phyloP scores from a whole-genome alignment of 2,113 vertebrate genomes.

The Triplophysa siluroides region DNA sequence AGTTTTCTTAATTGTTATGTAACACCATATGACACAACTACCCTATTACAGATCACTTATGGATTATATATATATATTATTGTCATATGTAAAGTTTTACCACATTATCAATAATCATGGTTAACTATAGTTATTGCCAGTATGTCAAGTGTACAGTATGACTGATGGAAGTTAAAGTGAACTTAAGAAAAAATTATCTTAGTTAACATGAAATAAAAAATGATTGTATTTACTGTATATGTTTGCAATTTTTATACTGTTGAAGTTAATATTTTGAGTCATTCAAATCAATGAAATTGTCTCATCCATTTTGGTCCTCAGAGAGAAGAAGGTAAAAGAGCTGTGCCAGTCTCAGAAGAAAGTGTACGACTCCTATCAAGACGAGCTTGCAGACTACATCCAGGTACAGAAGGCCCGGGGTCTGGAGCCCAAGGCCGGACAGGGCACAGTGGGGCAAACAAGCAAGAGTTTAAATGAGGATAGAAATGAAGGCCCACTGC shows the following conservation, averaged over 20 bases:
- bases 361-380: constrained; percentile 76
- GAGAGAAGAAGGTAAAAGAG: constrained; percentile 73
- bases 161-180: no score
- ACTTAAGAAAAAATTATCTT: no score
- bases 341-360: constrained; percentile 77
- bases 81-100: no score
- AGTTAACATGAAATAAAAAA: no score
- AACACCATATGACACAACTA: no score
- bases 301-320: constrained; percentile 54
- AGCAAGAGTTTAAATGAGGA: constrained; percentile 54
- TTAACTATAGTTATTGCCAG: no score
- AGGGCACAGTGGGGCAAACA: constrained; percentile 52
- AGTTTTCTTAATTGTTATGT: no score
- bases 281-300: background rate
- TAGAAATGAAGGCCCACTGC: background rate
- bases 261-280: background rate
- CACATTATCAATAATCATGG: no score
- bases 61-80: no score
- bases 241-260: background rate
- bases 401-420: constrained; percentile 79
- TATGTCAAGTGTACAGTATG: no score
- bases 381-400: constrained; percentile 81
- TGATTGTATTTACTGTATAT: background rate
- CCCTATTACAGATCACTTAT: no score
- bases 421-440: constrained; percentile 70